Conservation (phyloP, 2,113 vertebrate species). For the Etheostoma spectabile region DNA sequence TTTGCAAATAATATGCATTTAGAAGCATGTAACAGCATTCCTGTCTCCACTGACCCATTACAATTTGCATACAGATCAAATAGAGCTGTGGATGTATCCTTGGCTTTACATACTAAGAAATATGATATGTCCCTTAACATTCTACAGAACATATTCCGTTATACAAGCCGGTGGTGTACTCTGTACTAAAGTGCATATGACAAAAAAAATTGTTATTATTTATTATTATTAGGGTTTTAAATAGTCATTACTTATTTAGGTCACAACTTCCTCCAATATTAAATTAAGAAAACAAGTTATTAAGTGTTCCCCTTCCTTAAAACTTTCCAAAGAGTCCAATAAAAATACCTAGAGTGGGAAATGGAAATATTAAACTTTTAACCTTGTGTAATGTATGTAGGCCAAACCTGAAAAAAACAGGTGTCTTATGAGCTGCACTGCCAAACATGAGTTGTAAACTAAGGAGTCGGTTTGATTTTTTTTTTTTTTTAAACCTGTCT, state of each 20-base stretch:
- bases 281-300: slow-evolving; percentile 38
- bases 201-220: no score
- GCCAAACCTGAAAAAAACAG: slow-evolving; percentile 56
- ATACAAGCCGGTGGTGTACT: no score
- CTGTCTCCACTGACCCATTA: no score
- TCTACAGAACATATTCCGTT: no score
- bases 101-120: no score
- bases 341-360: slow-evolving; percentile 49
- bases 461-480: slow-evolving; percentile 9
- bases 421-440: slow-evolving; percentile 31
- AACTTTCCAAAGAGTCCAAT: slow-evolving; percentile 43
- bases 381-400: slow-evolving; percentile 39
- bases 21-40: not conserved
- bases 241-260: slow-evolving; percentile 29
- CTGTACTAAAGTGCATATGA: no score
- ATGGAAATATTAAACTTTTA: slow-evolving; percentile 61
- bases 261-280: slow-evolving; percentile 26
- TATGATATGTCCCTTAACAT: no score
- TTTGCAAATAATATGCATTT: slow-evolving; percentile 7
- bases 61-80: no score
- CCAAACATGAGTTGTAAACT: slow-evolving; percentile 45
- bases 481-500: not conserved
- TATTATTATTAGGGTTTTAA: slow-evolving; percentile 40
- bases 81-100: no score
- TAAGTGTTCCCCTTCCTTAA: slow-evolving; percentile 13